Conservation (phyloP, 2,113 vertebrate genomes). For the Glaucidium brasilianum region DNA sequence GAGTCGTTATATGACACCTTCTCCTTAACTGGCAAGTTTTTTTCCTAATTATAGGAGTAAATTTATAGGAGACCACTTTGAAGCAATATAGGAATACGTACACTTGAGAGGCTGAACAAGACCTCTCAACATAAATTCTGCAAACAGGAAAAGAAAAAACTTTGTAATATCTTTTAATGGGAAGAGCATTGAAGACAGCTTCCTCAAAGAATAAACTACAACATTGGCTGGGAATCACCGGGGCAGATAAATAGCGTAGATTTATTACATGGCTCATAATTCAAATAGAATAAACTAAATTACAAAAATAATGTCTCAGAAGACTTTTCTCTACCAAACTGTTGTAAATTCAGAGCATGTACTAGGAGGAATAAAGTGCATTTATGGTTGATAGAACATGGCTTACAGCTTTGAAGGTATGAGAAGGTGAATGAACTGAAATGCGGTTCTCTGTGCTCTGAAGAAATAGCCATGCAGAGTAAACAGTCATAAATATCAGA, state of each 20-base stretch:
- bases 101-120: background rate
- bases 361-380: constrained; percentile 41
- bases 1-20: background rate
- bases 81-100: background rate
- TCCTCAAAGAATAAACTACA: constrained; percentile 2
- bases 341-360: constrained; percentile 60
- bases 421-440: constrained; percentile 53
- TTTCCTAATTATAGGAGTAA: background rate
- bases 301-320: constrained; percentile 54
- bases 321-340: constrained; percentile 28
- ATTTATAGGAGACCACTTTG: background rate
- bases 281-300: constrained; percentile 57
- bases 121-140: background rate
- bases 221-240: constrained; percentile 31
- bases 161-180: background rate
- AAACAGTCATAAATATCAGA: constrained; percentile 44
- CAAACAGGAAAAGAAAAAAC: background rate
- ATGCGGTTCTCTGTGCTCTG: background rate
- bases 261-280: constrained; percentile 61
- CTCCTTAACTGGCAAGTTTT: background rate
- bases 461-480: background rate
- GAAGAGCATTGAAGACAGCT: background rate
- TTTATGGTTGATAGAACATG: constrained; percentile 63
- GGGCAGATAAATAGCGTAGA: constrained; percentile 64
- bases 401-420: constrained; percentile 52